These are phyloP conservation scores for Erithacus rubecula DNA, from an alignment of 2,797 vertebrate genomes.

Conservation along the genomic window DNA sequence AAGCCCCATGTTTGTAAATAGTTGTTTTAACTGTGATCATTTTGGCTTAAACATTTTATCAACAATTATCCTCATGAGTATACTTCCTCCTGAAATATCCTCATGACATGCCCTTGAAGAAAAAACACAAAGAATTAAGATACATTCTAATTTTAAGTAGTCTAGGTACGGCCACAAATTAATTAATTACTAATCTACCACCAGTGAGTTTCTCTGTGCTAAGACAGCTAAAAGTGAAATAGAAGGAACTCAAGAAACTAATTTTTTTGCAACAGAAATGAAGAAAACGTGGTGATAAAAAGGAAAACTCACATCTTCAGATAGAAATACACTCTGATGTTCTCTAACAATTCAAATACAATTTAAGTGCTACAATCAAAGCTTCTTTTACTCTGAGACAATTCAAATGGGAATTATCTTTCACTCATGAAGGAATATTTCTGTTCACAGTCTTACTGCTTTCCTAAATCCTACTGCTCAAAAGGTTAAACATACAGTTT, in stretches of 20 bases:
- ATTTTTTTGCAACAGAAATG: neutral
- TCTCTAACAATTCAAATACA: neutral
- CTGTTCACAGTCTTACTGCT: neutral
- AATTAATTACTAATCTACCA: neutral
- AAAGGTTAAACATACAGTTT: neutral
- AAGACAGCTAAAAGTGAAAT: neutral
- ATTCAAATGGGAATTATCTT: neutral
- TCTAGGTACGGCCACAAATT: neutral
- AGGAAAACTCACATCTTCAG: neutral
- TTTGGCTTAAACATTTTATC: neutral
- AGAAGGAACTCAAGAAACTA: neutral
- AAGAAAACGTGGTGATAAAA: neutral
- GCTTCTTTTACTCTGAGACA: neutral
- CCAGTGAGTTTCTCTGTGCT: neutral
- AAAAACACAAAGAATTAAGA: neutral
- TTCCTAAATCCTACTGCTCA: neutral
- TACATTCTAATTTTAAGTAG: neutral
- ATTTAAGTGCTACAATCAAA: neutral
- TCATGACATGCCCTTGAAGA: neutral
- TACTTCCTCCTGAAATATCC: neutral
- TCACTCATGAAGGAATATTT: neutral
- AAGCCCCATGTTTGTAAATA: neutral
- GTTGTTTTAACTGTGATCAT: neutral
- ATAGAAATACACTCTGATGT: fast-evolving
- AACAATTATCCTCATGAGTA: neutral